Evolutionary conservation across 1,140 invertebrate genomes (phyloP).

Genomic region (Lucilia cuprina): DNA sequence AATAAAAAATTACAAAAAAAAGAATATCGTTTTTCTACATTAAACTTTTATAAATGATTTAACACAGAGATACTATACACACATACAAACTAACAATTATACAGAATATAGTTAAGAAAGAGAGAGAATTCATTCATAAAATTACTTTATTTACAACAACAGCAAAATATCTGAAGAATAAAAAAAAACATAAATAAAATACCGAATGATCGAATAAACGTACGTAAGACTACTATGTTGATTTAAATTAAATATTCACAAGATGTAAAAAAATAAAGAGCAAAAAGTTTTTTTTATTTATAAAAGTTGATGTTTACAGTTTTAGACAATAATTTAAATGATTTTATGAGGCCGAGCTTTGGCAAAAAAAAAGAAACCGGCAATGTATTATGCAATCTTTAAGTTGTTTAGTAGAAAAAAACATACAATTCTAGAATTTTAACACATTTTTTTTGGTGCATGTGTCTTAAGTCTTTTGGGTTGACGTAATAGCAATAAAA

Average conservation of each 20-base stretch:
- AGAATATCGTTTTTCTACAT: not conserved
- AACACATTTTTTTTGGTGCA: not conserved
- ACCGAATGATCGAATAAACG: not conserved
- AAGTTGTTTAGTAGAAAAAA: too few species aligned
- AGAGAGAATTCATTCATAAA: constrained; percentile 5
- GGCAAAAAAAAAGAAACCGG: too few species aligned
- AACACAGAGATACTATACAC: not conserved
- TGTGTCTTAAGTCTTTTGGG: not conserved
- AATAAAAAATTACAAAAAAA: not conserved
- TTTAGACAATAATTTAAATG: not conserved
- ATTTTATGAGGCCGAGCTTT: not conserved
- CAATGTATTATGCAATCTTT: too few species aligned
- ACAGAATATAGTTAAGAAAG: not conserved
- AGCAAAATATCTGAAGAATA: not conserved
- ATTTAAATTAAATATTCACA: constrained; percentile 1
- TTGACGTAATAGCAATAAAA: not conserved
- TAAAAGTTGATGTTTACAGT: not conserved
- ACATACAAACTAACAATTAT: not conserved
- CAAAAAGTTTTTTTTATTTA: not conserved
- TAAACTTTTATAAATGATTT: not conserved
- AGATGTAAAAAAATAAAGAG: not conserved
- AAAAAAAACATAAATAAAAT: not conserved
- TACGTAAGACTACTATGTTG: not conserved
- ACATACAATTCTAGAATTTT: not conserved
- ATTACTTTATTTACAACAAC: not conserved